Evolutionary conservation across 2,797 vertebrate species (phyloP).

Genomic region (Parauchenoglanis ngamensis): DNA sequence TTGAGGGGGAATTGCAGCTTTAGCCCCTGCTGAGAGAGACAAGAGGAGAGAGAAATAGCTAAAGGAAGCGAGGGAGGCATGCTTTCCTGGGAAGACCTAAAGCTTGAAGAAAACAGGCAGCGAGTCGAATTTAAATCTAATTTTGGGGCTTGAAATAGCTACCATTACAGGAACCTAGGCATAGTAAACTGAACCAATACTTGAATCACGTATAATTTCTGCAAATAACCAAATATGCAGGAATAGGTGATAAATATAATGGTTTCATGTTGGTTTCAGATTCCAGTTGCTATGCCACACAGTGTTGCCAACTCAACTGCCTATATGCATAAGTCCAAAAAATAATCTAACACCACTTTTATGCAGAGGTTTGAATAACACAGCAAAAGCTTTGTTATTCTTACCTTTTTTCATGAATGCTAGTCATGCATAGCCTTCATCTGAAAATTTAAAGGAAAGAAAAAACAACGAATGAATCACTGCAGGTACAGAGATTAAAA

Average conservation of each 20-base stretch:
- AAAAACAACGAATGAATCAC: too few relatives aligned
- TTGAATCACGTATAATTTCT: conserved; percentile 11
- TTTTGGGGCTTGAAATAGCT: conserved; percentile 10
- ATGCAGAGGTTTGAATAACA: neutral
- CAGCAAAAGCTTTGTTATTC: neutral
- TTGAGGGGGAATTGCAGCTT: conserved; percentile 32
- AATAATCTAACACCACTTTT: conserved; percentile 8
- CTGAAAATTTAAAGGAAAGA: neutral
- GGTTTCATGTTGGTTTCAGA: neutral
- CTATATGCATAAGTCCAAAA: neutral
- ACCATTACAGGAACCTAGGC: conserved; percentile 5
- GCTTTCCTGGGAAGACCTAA: conserved; percentile 4
- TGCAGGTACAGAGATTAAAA: neutral
- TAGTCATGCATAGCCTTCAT: neutral
- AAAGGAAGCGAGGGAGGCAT: conserved; percentile 45
- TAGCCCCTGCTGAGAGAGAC: conserved; percentile 50
- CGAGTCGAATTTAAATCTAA: conserved; percentile 20
- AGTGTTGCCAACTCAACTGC: neutral
- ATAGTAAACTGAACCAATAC: conserved; percentile 7
- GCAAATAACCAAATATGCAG: neutral
- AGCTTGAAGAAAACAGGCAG: conserved; percentile 6
- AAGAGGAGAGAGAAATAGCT: conserved; percentile 37
- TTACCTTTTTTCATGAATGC: neutral
- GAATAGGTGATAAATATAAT: conserved; percentile 11
- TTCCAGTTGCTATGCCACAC: neutral